Evolutionary conservation across 92 coral and sea anemone genomes (phyloP), one percentile per base, ranked within the genome.

Genomic region (Palythoa heliodiscus): DNA sequence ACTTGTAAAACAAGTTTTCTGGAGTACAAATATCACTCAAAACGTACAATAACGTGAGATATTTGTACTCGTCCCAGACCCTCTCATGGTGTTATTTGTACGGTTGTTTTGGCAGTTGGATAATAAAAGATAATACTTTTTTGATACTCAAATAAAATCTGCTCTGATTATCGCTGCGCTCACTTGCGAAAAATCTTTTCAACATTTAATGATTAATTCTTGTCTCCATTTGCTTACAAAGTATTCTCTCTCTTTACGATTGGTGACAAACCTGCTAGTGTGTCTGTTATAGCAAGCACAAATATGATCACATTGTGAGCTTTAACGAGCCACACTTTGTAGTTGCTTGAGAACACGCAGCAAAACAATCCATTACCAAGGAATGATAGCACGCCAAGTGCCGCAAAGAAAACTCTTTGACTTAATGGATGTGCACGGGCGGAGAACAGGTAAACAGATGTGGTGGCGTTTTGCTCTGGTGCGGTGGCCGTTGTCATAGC

Each of bases 291-390:
- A 3, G n/a, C 71, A 22, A 67, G 25, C 37, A 67, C 71, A 23
- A 67, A 67, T 5, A 67, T 25, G 37, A 67, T 22, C 38, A 67
- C 39, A 67, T 67, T 67, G 71, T 67, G 71, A 67, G 71, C 71
- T 67, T 67, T 67, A 11, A 11, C n/a, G 14, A 67, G 71, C 71
- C 71, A 67, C 3, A 67, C 71, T 67, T 17, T 67, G 61, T 16
- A 55, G 71, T 67, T 20, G 35, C 38, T 67, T 25, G 14, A 3
- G 71, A 67, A 67, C 38, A 67, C 71, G 37, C 37, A 70, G 47
- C 73, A 70, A 38, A 70, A 29, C 73, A 70, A 25, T 20, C 74
- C 25, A 48, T 35, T 35, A 11, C 74, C 52, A 14, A 23, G 35
- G 71, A 67, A 67, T 67, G 71, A 67, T 23, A 67, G n/a, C 3